Evolutionary conservation across 2,888 invertebrate genomes (phyloP), one percentile per base, ranked within the genome.

Genomic region (Ceraclea dissimilis): DNA sequence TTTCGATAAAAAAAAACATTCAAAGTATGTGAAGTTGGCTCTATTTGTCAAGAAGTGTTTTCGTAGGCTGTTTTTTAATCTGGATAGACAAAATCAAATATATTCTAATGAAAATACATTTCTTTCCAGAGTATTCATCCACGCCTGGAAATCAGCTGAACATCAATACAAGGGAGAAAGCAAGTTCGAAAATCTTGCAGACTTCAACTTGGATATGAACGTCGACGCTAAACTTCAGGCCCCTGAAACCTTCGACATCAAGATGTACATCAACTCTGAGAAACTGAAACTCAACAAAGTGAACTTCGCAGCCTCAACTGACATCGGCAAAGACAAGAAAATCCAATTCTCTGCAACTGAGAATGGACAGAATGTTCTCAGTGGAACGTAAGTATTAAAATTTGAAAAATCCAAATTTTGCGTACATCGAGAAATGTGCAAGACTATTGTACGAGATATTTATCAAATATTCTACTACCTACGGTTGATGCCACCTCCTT

Each of bases 201-300:
- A 81, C 49, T 71, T 85, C 58, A 71, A 74, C 52, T 67, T 83
- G 0, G 79, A 83, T 58, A 71, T 78, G 1, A 72, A 70, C 34
- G 66, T 78, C 1, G 82, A 84, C 54, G 77, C 76, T 0, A 79
- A 78, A 51, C 68, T 84, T 1, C 74, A 75, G 18, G 80, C 77
- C 53, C 72, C 83, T 19, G 86, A 90, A 61, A 80, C 86, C 63
- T 83, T 90, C 56, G 70, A 73, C 52, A 66, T 90, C 31, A 80
- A 82, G 60, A 66, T 79, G 0, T 75, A 79, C 59, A 76, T 82
- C 13, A 81, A 87, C 68, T 84, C 84, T 1, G 80, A 81, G 2
- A 80, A 79, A 62, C 67, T 89, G 1, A 79, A 84, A 20, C 66
- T 83, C 31, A 79, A 89, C 62, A 83, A 86, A 66, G 77, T 85